Percentiles rank a stretch among this genome's conserved stretches.
Conservation (phyloP, 2,888 invertebrate genomes). For the Antitype chi region DNA sequence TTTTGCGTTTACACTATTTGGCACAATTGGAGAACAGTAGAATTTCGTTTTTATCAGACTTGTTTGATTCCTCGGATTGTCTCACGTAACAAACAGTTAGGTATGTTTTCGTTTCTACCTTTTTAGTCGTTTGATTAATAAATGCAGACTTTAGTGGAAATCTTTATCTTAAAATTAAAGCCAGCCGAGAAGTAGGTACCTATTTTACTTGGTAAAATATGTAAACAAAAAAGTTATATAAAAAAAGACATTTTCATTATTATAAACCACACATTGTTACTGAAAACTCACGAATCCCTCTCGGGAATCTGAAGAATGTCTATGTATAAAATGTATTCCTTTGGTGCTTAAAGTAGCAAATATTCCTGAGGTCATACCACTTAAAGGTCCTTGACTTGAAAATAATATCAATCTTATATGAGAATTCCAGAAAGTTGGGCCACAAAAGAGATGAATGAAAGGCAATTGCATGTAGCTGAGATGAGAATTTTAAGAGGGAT, state of each 20-base stretch:
- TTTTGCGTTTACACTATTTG: neutral
- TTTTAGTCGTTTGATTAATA: neutral
- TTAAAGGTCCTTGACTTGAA: slow-evolving; percentile 32
- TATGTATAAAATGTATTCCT: slow-evolving; percentile 13
- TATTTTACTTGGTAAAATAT: neutral
- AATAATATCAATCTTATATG: slow-evolving; percentile 38
- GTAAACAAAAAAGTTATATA: neutral
- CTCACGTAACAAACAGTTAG: neutral
- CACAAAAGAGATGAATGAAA: no score
- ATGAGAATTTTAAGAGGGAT: no score
- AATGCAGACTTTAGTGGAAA: no score
- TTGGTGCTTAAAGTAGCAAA: slow-evolving; percentile 25
- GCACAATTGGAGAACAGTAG: no score
- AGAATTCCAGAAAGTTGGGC: slow-evolving; percentile 21
- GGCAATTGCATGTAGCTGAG: no score
- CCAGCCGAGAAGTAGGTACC: neutral
- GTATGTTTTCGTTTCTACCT: neutral
- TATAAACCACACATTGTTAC: slow-evolving; percentile 19
- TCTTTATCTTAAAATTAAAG: neutral
- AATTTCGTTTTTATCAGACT: neutral
- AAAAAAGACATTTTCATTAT: slow-evolving; percentile 5
- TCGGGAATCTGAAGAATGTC: slow-evolving; percentile 29
- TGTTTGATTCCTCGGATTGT: neutral
- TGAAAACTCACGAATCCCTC: slow-evolving; percentile 7
- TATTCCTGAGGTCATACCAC: slow-evolving; percentile 30